phyloP scores from a whole-genome alignment of 1,140 invertebrate species.

The Scylla paramamosain region DNA sequence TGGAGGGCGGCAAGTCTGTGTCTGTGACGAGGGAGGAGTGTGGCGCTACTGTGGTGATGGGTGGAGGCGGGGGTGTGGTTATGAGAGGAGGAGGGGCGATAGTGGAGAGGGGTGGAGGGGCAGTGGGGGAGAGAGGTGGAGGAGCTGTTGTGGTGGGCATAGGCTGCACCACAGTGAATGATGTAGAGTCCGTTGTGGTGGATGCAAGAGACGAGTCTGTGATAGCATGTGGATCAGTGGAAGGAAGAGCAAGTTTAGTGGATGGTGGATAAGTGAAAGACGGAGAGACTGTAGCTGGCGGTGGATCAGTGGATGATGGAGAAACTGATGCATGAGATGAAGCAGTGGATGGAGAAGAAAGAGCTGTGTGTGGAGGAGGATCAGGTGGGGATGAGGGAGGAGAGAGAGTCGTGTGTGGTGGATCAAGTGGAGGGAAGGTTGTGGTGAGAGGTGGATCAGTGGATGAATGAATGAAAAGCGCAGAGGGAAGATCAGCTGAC shows the following conservation, averaged over 20 bases:
- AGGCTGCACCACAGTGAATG: background rate
- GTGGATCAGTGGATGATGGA: background rate
- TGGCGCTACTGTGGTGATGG: background rate
- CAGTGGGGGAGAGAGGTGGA: background rate
- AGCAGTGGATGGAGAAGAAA: background rate
- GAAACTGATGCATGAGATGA: background rate
- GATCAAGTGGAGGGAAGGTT: background rate
- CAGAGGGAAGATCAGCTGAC: background rate
- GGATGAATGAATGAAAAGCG: background rate
- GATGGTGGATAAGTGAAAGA: background rate
- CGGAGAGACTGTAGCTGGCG: background rate
- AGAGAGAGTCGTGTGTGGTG: background rate
- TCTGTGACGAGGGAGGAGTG: background rate
- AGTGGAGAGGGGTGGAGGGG: background rate
- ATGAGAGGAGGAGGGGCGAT: background rate
- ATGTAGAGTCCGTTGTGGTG: background rate
- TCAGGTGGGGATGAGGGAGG: background rate
- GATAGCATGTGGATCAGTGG: background rate
- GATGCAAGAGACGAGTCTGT: background rate
- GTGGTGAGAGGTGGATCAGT: background rate
- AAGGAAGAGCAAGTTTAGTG: background rate
- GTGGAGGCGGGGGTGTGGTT: background rate
- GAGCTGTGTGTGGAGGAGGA: background rate
- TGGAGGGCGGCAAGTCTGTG: background rate
- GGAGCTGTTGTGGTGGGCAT: background rate